Conservation (phyloP, 2,888 invertebrate genomes). For the Mamestra brassicae region DNA sequence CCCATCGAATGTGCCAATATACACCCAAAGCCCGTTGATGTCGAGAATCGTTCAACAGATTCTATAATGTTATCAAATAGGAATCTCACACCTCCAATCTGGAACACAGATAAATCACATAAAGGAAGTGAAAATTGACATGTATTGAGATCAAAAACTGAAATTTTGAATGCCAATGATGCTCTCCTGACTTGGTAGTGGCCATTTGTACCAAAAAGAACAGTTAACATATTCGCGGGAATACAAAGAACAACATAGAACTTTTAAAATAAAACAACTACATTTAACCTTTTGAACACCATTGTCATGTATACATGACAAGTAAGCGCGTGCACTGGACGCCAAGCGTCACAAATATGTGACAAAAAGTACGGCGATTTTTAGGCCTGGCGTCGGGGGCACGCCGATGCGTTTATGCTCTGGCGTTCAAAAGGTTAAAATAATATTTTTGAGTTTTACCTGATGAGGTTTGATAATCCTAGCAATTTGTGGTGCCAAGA, state of each 20-base stretch:
- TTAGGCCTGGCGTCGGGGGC: too few species aligned
- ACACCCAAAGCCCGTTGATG: conserved; percentile 98
- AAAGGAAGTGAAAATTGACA: conserved; percentile 9
- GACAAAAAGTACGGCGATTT: too few species aligned
- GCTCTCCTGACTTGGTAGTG: not conserved
- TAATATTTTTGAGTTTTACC: conserved; percentile 81
- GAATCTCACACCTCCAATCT: conserved; percentile 98
- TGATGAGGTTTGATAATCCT: conserved; percentile 98
- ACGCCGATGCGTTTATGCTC: too few species aligned
- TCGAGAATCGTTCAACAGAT: conserved; percentile 96
- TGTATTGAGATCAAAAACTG: conserved; percentile 15
- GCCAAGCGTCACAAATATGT: too few species aligned
- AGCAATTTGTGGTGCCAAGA: conserved; percentile 97
- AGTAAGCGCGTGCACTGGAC: too few species aligned
- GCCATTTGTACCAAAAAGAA: not conserved
- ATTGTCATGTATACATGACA: too few species aligned
- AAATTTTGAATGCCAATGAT: conserved; percentile 10
- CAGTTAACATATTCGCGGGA: not conserved
- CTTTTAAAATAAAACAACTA: too few species aligned
- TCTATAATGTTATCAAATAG: conserved; percentile 99
- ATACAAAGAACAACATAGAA: not conserved
- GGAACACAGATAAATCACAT: conserved; percentile 68
- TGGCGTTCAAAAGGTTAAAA: too few species aligned
- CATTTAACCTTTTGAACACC: too few species aligned
- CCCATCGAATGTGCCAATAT: conserved; percentile 99